Conservation (phyloP, 2,113 vertebrate species). For the Myiagra hebetior region DNA sequence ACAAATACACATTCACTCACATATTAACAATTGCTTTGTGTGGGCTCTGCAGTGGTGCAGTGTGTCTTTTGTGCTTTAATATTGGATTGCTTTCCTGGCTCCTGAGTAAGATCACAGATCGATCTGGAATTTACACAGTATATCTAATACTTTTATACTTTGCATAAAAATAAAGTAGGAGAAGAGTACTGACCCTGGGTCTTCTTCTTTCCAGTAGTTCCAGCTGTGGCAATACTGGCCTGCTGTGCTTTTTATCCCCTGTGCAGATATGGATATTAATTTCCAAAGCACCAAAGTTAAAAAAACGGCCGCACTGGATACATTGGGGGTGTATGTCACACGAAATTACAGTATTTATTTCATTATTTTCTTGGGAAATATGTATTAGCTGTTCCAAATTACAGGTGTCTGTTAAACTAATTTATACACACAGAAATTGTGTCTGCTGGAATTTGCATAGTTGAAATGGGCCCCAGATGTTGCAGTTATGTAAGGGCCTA, state of each 20-base stretch:
- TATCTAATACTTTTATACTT: background rate
- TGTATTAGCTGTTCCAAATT: background rate
- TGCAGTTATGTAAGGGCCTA: slow-evolving; percentile 35
- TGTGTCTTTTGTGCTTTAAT: background rate
- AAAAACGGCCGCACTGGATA: background rate
- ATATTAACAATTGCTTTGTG: background rate
- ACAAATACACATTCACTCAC: background rate
- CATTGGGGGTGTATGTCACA: background rate
- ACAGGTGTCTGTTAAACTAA: background rate
- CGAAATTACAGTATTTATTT: background rate
- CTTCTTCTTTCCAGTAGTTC: background rate
- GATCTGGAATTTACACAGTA: background rate
- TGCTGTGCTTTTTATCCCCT: background rate
- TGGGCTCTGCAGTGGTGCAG: background rate
- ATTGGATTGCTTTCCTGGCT: background rate
- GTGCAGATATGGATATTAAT: background rate
- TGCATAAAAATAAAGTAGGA: background rate
- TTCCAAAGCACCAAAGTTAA: background rate
- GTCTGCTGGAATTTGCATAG: background rate
- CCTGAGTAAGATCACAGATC: background rate
- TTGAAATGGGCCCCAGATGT: slow-evolving; percentile 31
- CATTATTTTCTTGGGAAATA: background rate
- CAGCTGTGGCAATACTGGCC: background rate
- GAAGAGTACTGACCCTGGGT: background rate
- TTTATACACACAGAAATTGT: background rate